Conservation (phyloP, 1,140 invertebrate species). For the Drosophila tropicalis region DNA sequence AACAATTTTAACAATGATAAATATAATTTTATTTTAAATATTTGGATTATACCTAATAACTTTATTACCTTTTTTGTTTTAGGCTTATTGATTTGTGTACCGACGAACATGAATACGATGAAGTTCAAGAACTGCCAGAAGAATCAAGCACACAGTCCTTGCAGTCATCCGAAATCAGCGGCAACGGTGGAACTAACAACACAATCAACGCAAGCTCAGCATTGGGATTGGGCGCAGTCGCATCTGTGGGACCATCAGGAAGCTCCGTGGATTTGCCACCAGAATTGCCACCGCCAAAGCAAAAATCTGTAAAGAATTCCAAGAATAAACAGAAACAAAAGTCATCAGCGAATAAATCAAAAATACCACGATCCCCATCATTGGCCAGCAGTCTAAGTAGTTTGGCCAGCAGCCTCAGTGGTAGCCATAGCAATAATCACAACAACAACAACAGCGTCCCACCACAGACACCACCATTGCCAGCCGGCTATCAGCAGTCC, state of each 20-base stretch:
- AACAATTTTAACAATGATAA: not conserved
- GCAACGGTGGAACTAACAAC: slow-evolving; percentile 27
- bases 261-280: slow-evolving; percentile 59
- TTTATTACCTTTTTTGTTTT: not conserved
- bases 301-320: slow-evolving; percentile 75
- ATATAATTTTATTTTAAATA: no score
- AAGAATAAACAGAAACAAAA: slow-evolving; percentile 77
- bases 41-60: not conserved
- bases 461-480: slow-evolving; percentile 77
- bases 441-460: slow-evolving; percentile 61
- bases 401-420: slow-evolving; percentile 70
- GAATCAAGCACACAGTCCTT: slow-evolving; percentile 67
- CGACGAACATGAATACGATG: slow-evolving; percentile 82
- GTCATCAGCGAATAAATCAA: slow-evolving; percentile 70
- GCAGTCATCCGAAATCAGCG: slow-evolving; percentile 59
- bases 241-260: slow-evolving; percentile 31
- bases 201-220: slow-evolving; percentile 13
- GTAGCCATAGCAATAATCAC: slow-evolving; percentile 48
- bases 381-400: slow-evolving; percentile 72
- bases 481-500: slow-evolving; percentile 62
- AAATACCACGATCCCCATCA: slow-evolving; percentile 79
- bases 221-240: slow-evolving; percentile 25
- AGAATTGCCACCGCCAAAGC: slow-evolving; percentile 76
- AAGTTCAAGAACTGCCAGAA: slow-evolving; percentile 78
- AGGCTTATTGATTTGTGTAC: slow-evolving; percentile 81